These are phyloP conservation scores for Myotis pilosus DNA, from an alignment of 2,797 vertebrate genomes.

Conservation along the genomic window DNA sequence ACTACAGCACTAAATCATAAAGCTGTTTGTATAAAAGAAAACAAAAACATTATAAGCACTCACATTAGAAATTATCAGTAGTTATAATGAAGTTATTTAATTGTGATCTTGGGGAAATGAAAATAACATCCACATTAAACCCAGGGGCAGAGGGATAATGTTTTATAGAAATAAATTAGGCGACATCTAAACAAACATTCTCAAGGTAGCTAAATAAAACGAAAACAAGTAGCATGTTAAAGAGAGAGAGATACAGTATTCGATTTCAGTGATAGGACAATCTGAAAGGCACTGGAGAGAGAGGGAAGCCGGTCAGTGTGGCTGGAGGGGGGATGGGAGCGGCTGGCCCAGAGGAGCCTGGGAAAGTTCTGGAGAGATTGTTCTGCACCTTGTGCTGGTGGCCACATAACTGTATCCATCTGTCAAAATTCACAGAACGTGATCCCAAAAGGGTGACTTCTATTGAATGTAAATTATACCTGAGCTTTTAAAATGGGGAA, in stretches of 20 bases:
- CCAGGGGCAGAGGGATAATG: background rate
- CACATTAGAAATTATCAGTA: background rate
- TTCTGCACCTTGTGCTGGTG: background rate
- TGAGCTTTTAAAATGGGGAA: background rate
- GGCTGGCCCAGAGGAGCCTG: too few relatives aligned
- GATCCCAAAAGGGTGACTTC: background rate
- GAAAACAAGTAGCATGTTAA: background rate
- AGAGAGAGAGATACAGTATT: background rate
- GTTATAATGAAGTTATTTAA: slow-evolving; percentile 6
- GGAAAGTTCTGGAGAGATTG: background rate
- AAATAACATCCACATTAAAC: slow-evolving; percentile 44
- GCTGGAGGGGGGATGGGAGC: too few relatives aligned
- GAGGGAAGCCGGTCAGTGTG: background rate
- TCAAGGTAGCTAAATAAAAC: background rate
- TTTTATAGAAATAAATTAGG: background rate
- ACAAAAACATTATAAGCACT: background rate
- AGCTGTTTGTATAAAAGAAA: background rate
- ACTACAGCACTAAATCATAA: slow-evolving; percentile 1
- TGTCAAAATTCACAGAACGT: slow-evolving; percentile 9
- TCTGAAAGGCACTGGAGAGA: background rate
- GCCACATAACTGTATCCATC: background rate
- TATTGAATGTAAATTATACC: background rate
- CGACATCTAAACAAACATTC: background rate
- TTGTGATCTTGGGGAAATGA: background rate
- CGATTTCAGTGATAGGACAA: background rate